Conservation (phyloP, 2,797 vertebrate genomes). For the Catamblyrhynchus diadema region DNA sequence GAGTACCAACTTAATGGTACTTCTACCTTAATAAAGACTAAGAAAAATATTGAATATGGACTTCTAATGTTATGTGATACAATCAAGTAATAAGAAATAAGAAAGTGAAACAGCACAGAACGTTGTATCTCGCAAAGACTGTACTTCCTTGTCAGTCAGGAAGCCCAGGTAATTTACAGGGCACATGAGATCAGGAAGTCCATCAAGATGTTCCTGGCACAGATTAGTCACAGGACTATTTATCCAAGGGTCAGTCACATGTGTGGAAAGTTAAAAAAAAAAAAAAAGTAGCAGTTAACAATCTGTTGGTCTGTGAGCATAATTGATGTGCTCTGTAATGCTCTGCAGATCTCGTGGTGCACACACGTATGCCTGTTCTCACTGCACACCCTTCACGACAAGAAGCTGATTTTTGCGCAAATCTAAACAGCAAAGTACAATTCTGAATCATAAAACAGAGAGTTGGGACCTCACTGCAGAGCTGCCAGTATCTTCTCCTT, state of each 20-base stretch:
- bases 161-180: slow-evolving; percentile 20
- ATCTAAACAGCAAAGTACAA: background rate
- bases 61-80: background rate
- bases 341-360: background rate
- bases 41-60: slow-evolving; percentile 6
- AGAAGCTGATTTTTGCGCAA: background rate
- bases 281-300: background rate
- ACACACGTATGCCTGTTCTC: accelerated
- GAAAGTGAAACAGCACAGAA: background rate
- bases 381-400: background rate
- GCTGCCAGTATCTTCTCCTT: background rate
- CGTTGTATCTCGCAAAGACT: background rate
- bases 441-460: slow-evolving; percentile 4
- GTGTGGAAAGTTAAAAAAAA: background rate
- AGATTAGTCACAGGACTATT: slow-evolving; percentile 49
- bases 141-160: slow-evolving; percentile 16
- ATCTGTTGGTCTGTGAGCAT: background rate
- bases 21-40: background rate
- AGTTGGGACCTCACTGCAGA: background rate
- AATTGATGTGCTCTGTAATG: background rate
- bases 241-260: slow-evolving; percentile 62
- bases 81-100: background rate
- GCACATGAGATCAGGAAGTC: slow-evolving; percentile 38
- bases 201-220: slow-evolving; percentile 41
- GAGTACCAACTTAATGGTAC: background rate